Conservation (phyloP, 2,113 vertebrate genomes). For the Megaceryle maxima region DNA sequence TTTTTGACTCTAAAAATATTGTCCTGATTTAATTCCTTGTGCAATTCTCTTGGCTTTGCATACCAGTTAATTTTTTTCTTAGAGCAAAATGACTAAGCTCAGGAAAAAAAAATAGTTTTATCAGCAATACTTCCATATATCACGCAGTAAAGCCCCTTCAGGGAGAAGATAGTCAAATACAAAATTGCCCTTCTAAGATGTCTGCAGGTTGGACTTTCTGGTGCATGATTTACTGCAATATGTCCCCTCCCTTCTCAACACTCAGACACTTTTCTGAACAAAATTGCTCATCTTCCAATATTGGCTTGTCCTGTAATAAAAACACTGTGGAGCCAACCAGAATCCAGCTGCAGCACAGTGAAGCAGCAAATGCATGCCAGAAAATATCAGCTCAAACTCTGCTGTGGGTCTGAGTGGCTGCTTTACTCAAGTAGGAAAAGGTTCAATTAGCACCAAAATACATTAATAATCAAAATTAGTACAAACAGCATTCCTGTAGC, state of each 20-base stretch:
- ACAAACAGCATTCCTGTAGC: not conserved
- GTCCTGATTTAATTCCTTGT: not conserved
- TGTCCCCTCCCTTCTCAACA: not conserved
- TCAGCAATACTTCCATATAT: not conserved
- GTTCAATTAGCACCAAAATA: not conserved
- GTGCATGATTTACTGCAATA: not conserved
- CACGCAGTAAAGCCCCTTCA: not conserved
- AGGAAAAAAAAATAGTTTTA: not conserved
- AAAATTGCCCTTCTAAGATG: not conserved
- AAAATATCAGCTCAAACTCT: not conserved
- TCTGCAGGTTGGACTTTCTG: not conserved
- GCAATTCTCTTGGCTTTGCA: not conserved
- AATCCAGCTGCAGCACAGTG: not conserved
- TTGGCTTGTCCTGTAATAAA: not conserved
- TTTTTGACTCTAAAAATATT: not conserved
- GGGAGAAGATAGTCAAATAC: not conserved
- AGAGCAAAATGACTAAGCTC: not conserved
- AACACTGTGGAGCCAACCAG: not conserved
- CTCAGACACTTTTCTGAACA: not conserved
- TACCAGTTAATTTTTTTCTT: not conserved
- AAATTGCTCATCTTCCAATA: not conserved
- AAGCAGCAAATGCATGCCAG: not conserved
- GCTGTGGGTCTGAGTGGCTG: not conserved
- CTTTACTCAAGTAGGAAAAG: not conserved
- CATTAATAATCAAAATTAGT: not conserved